These are phyloP conservation scores for Trissonchulus latispiculum DNA, from an alignment of 2,888 invertebrate species.

Conservation along the genomic window DNA sequence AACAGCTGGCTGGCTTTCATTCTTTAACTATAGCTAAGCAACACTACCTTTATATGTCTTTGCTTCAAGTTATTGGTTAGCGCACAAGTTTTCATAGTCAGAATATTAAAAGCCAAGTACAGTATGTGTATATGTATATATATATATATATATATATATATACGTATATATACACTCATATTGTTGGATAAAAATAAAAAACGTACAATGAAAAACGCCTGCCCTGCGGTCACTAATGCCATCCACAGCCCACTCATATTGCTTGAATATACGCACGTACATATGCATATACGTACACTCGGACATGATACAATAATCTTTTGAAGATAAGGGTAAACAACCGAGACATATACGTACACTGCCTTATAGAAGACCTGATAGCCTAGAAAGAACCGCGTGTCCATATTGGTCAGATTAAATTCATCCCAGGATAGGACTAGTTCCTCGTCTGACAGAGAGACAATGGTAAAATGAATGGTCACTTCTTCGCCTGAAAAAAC, in stretches of 20 bases:
- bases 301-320: not conserved
- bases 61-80: no score
- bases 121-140: not conserved
- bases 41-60: no score
- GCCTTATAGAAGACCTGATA: slow-evolving; percentile 76
- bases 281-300: not conserved
- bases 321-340: no score
- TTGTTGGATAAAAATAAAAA: no score
- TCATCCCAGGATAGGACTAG: slow-evolving; percentile 45
- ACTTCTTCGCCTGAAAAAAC: slow-evolving; percentile 27
- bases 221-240: not conserved
- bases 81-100: not conserved
- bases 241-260: not conserved
- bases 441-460: slow-evolving; percentile 22
- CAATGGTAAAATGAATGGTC: slow-evolving; percentile 30
- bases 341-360: slow-evolving; percentile 48
- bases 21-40: no score
- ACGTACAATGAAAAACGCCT: no score
- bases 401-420: slow-evolving; percentile 45
- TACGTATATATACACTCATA: not conserved
- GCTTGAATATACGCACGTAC: not conserved
- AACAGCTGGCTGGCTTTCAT: no score
- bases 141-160: not conserved
- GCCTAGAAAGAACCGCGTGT: slow-evolving; percentile 68
- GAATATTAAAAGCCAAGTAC: not conserved